phyloP scores from a whole-genome alignment of 2,113 vertebrate genomes.

The Rafetus swinhoei region DNA sequence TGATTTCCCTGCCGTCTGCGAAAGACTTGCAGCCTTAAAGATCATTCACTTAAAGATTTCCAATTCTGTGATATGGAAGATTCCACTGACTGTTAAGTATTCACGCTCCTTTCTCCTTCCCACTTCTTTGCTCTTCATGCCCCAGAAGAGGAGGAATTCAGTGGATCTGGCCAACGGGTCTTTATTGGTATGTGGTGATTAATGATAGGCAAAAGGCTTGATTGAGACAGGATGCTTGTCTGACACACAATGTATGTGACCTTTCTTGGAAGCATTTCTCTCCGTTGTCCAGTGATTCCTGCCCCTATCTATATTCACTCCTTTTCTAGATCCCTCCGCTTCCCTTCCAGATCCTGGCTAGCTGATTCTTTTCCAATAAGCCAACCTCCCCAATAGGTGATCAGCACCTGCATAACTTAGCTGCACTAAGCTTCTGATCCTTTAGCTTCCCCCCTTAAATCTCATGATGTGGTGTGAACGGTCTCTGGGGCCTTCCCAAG shows the following conservation, averaged over 20 bases:
- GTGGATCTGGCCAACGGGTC: slow-evolving; percentile 81
- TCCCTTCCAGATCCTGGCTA: not conserved
- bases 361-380: not conserved
- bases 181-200: slow-evolving; percentile 84
- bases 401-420: not conserved
- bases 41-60: not conserved
- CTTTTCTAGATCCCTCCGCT: not conserved
- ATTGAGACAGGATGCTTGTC: not conserved
- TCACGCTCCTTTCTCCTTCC: slow-evolving; percentile 1
- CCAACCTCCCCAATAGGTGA: not conserved
- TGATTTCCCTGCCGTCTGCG: no score
- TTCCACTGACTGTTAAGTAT: not conserved
- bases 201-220: slow-evolving; percentile 32
- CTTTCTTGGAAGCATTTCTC: not conserved
- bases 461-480: not conserved
- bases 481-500: not conserved
- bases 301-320: not conserved
- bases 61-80: slow-evolving; percentile 7
- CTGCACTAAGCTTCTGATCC: not conserved
- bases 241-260: not conserved
- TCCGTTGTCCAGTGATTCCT: not conserved
- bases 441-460: not conserved
- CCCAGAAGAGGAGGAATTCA: slow-evolving; percentile 91
- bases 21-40: no score
- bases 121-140: slow-evolving; percentile 24